These are phyloP conservation scores for Lordiphosa mommai DNA, from an alignment of 1,140 invertebrate genomes.

Conservation along the genomic window DNA sequence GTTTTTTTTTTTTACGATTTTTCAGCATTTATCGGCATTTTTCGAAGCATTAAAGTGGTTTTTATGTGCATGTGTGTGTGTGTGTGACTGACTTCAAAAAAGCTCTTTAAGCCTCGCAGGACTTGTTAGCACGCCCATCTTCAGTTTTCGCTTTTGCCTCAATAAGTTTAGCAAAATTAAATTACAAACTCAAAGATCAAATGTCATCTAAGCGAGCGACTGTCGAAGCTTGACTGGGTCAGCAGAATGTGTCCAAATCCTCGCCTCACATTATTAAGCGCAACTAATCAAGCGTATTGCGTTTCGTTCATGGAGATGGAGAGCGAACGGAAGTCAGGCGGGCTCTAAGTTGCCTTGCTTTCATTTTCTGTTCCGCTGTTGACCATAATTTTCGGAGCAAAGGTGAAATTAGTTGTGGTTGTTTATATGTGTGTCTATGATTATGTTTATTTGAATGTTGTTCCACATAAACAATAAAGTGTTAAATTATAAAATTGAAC, in stretches of 20 bases:
- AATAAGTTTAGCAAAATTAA: slow-evolving; percentile 1
- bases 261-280: slow-evolving; percentile 31
- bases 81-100: slow-evolving; percentile 24
- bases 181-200: slow-evolving; percentile 17
- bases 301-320: slow-evolving; percentile 11
- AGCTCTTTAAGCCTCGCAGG: slow-evolving; percentile 25
- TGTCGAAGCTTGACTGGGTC: slow-evolving; percentile 11
- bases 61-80: slow-evolving; percentile 26
- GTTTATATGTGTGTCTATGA: too few relatives aligned
- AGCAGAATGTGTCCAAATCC: background rate
- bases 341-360: too few relatives aligned
- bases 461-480: too few relatives aligned
- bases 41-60: slow-evolving; percentile 43
- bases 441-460: too few relatives aligned
- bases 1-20: slow-evolving; percentile 26
- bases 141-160: background rate
- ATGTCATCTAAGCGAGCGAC: slow-evolving; percentile 8
- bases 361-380: too few relatives aligned
- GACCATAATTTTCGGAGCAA: too few relatives aligned
- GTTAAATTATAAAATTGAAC: too few relatives aligned
- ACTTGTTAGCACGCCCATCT: background rate
- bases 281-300: slow-evolving; percentile 43
- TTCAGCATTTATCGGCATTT: slow-evolving; percentile 41
- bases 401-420: too few relatives aligned
- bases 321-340: too few relatives aligned